Conservation (phyloP, 1,140 invertebrate species). For the Carposina sasakii region DNA sequence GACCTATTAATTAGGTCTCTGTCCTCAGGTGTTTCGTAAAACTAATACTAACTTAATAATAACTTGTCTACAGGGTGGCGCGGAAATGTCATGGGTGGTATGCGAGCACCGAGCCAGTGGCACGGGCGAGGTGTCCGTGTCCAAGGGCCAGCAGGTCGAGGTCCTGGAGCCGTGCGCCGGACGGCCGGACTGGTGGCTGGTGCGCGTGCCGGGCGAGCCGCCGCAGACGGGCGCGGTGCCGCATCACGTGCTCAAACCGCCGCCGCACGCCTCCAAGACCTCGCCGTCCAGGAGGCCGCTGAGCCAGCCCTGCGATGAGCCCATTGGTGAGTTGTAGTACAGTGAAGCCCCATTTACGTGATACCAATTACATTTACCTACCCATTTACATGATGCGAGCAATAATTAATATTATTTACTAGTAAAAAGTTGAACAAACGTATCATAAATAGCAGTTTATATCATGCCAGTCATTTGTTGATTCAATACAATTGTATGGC, state of each 20-base stretch:
- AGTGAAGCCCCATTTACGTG: not conserved
- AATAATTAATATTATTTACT: too few relatives aligned
- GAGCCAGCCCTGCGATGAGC: conserved; percentile 49
- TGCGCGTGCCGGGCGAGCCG: conserved; percentile 74
- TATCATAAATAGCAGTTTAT: too few relatives aligned
- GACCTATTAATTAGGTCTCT: too few relatives aligned
- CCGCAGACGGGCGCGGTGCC: conserved; percentile 89
- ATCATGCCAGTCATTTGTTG: too few relatives aligned
- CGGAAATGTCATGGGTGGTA: conserved; percentile 87
- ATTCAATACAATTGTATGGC: too few relatives aligned
- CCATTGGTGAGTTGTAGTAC: conserved; percentile 37
- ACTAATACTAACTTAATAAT: too few relatives aligned
- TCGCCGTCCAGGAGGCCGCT: conserved; percentile 75
- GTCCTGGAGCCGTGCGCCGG: conserved; percentile 81
- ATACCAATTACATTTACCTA: not conserved
- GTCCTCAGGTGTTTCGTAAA: too few relatives aligned
- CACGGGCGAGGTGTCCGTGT: conserved; percentile 83
- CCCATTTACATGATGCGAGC: not conserved
- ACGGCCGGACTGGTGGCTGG: conserved; percentile 77
- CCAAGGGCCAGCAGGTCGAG: conserved; percentile 93
- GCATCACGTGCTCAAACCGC: conserved; percentile 83
- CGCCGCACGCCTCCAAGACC: conserved; percentile 77
- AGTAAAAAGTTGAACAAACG: too few relatives aligned
- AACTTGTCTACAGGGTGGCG: too few relatives aligned
- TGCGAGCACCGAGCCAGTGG: conserved; percentile 84